These are phyloP conservation scores for Emmelina monodactyla DNA, from an alignment of 2,888 invertebrate genomes.

Conservation along the genomic window DNA sequence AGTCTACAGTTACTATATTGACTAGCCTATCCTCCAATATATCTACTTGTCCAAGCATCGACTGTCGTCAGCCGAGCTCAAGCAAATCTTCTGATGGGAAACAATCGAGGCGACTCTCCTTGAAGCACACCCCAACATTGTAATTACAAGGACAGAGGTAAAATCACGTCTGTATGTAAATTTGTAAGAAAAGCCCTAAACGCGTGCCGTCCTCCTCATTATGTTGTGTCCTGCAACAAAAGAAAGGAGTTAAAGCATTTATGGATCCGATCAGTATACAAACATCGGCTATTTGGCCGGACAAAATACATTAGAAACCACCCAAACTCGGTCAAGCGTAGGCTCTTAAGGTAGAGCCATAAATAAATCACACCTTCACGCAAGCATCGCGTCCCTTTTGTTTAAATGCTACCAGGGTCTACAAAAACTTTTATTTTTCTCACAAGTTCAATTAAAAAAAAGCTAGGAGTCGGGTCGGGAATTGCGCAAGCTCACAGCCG, in stretches of 20 bases:
- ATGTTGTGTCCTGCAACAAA: slow-evolving; percentile 61
- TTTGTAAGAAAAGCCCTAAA: slow-evolving; percentile 17
- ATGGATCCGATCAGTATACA: slow-evolving; percentile 25
- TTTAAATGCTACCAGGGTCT: slow-evolving; percentile 62
- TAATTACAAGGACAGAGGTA: slow-evolving; percentile 35
- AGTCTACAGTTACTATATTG: slow-evolving; percentile 28
- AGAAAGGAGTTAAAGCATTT: slow-evolving; percentile 31
- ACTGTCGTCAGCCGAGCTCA: slow-evolving; percentile 58
- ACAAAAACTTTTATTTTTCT: slow-evolving; percentile 56
- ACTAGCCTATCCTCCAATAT: slow-evolving; percentile 36
- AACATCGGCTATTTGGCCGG: slow-evolving; percentile 21
- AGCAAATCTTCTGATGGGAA: slow-evolving; percentile 34
- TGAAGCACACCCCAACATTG: slow-evolving; percentile 62
- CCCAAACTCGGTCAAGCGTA: slow-evolving; percentile 49
- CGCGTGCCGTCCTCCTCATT: slow-evolving; percentile 19
- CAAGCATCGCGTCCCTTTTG: slow-evolving; percentile 48
- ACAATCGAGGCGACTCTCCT: slow-evolving; percentile 47
- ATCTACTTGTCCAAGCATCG: slow-evolving; percentile 62
- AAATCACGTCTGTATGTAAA: slow-evolving; percentile 24
- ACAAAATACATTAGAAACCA: slow-evolving; percentile 33
- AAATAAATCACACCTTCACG: slow-evolving; percentile 65
- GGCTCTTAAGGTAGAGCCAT: slow-evolving; percentile 48
- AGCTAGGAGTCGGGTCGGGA: slow-evolving; percentile 35
- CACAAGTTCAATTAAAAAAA: slow-evolving; percentile 44
- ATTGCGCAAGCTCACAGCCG: slow-evolving; percentile 65